A percentile compares a stretch with the other conserved stretches of the same genome.
phyloP scores from a whole-genome alignment of 2,797 vertebrate species.

The Phataginus tricuspis region DNA sequence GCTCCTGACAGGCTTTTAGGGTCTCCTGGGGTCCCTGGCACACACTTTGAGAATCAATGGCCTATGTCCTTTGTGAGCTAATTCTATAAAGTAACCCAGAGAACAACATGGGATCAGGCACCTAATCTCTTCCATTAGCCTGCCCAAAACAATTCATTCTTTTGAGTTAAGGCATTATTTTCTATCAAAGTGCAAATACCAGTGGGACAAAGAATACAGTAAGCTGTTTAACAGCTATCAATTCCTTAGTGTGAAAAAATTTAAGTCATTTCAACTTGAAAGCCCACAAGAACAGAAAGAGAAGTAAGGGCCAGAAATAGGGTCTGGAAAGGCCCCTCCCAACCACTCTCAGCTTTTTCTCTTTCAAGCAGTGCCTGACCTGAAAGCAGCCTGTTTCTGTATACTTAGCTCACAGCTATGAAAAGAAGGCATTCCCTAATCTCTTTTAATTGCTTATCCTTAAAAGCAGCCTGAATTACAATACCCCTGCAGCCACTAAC shows the following conservation, averaged over 20 bases:
- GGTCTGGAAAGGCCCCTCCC: background rate
- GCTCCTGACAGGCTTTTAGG: background rate
- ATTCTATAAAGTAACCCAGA: background rate
- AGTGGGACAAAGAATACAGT: background rate
- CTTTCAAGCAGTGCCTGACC: background rate
- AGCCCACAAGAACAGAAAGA: background rate
- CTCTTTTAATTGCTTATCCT: background rate
- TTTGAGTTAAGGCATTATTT: constrained; percentile 22
- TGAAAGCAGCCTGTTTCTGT: background rate
- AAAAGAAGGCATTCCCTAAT: background rate
- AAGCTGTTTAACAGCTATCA: background rate
- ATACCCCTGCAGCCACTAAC: background rate
- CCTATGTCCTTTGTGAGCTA: background rate
- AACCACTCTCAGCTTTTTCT: background rate
- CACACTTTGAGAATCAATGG: background rate
- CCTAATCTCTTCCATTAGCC: background rate
- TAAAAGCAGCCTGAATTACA: background rate
- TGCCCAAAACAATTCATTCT: background rate
- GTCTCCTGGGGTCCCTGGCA: background rate
- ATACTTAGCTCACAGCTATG: background rate
- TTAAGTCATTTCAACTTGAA: background rate
- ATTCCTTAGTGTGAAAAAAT: background rate
- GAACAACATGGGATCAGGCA: background rate
- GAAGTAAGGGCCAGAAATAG: background rate
- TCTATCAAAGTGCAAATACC: background rate